Evolutionary conservation across 2,113 vertebrate genomes (phyloP).

Genomic region (Tringa solitaria): DNA sequence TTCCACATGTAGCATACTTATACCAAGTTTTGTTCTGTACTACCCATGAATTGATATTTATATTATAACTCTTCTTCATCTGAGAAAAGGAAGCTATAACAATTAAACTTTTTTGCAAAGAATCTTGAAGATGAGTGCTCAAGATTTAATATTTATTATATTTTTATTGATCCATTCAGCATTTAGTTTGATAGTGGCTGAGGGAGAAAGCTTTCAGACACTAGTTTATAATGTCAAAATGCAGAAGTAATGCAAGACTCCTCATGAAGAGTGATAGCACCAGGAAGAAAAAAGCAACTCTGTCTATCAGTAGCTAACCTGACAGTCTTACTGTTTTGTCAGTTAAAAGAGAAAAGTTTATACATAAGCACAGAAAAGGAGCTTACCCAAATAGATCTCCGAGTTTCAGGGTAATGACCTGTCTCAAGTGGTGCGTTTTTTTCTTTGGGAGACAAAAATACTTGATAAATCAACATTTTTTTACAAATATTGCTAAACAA

Average conservation of each 20-base stretch:
- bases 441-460: neutral
- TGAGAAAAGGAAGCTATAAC: neutral
- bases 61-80: neutral
- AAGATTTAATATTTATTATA: neutral
- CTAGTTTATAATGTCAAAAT: neutral
- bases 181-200: neutral
- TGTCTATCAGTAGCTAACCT: neutral
- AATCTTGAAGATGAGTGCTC: neutral
- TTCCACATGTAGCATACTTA: neutral
- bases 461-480: neutral
- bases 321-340: neutral
- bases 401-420: neutral
- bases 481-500: neutral
- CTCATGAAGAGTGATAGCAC: neutral
- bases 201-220: neutral
- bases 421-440: neutral
- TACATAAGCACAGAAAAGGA: neutral
- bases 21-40: neutral
- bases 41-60: neutral
- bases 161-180: neutral
- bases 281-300: neutral
- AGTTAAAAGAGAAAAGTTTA: neutral
- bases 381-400: neutral
- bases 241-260: neutral
- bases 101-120: neutral